Percentiles rank a stretch among this genome's conserved stretches.
These are phyloP conservation scores for Cenopis cana DNA, from an alignment of 2,888 invertebrate species.

Conservation along the genomic window DNA sequence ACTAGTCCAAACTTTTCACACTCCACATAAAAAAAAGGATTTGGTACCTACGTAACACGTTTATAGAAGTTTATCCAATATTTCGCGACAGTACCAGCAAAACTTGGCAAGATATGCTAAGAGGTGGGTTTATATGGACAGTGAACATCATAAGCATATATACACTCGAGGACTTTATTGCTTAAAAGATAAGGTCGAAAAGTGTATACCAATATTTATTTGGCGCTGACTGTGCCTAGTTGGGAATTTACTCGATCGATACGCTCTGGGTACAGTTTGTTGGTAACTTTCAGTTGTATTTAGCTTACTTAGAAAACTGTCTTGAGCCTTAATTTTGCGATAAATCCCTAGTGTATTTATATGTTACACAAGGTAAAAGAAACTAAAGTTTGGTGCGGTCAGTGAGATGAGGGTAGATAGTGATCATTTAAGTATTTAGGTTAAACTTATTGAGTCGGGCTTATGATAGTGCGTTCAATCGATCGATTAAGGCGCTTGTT, in stretches of 20 bases:
- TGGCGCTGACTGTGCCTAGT: neutral
- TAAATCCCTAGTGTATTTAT: conserved; percentile 28
- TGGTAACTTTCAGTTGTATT: conserved; percentile 23
- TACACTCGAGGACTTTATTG: too few relatives aligned
- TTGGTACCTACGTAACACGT: conserved; percentile 40
- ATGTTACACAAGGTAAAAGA: conserved; percentile 24
- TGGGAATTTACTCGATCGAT: conserved; percentile 34
- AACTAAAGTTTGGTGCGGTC: neutral
- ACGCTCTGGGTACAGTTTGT: conserved; percentile 12
- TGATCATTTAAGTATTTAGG: conserved; percentile 6
- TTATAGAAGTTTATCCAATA: conserved; percentile 40
- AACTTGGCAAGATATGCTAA: conserved; percentile 43
- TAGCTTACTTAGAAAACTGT: conserved; percentile 34
- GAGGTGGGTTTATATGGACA: conserved; percentile 42
- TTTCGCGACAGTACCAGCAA: conserved; percentile 16
- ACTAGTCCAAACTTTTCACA: conserved; percentile 26
- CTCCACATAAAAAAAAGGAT: conserved; percentile 35
- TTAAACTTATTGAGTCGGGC: neutral
- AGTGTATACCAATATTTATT: too few relatives aligned
- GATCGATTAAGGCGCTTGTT: too few relatives aligned
- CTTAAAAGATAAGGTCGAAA: too few relatives aligned
- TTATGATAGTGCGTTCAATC: neutral
- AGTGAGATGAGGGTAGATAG: neutral
- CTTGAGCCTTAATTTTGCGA: conserved; percentile 29
- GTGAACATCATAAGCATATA: too few relatives aligned